A percentile compares a stretch with the other conserved stretches of the same genome.
Evolutionary conservation across 1,140 invertebrate species (phyloP).

Genomic region (Panagrolaimus sp.): DNA sequence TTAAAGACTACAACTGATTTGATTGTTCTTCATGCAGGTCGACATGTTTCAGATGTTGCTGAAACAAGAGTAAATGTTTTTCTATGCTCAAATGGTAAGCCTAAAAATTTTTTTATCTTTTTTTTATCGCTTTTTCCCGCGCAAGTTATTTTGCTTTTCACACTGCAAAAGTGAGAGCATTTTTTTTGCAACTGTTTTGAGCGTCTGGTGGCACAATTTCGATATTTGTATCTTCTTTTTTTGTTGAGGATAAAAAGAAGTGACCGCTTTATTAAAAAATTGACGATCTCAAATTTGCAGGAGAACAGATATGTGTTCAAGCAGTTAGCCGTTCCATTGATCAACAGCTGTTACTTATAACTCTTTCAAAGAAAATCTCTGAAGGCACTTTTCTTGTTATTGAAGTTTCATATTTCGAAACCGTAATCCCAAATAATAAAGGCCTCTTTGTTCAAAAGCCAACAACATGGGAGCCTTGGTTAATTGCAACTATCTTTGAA

Average conservation of each 20-base stretch:
- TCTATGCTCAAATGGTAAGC: not conserved
- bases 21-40: not conserved
- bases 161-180: no score
- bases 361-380: slow-evolving; percentile 15
- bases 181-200: no score
- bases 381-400: slow-evolving; percentile 17
- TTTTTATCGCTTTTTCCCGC: no score
- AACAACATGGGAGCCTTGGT: slow-evolving; percentile 24
- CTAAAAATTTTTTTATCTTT: no score
- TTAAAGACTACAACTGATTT: not conserved
- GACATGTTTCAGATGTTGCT: not conserved
- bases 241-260: no score
- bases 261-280: no score
- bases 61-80: not conserved
- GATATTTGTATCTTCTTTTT: no score
- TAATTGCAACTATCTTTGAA: slow-evolving; percentile 23
- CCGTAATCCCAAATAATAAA: slow-evolving; percentile 17
- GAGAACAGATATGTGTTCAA: slow-evolving; percentile 15
- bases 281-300: not conserved
- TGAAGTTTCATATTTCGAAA: slow-evolving; percentile 22
- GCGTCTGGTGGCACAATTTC: no score
- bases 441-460: slow-evolving; percentile 24
- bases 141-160: no score
- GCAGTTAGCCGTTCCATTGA: slow-evolving; percentile 23
- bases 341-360: slow-evolving; percentile 25